Evolutionary conservation across 1,140 invertebrate species (phyloP).

Genomic region (Neodiprion fabricii): DNA sequence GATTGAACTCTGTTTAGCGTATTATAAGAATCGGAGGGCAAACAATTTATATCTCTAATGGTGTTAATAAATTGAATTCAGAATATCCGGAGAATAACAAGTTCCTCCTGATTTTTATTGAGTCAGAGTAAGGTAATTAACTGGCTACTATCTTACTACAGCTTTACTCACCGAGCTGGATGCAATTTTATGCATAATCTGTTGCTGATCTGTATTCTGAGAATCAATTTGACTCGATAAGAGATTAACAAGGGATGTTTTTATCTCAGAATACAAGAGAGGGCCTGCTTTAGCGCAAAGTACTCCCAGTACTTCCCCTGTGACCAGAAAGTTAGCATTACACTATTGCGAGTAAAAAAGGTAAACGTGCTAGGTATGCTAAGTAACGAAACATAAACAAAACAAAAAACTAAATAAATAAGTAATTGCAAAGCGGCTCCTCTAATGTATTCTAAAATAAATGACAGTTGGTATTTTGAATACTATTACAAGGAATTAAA

Average conservation of each 20-base stretch:
- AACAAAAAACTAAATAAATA: too few species aligned
- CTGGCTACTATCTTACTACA: background rate
- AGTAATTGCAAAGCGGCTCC: too few species aligned
- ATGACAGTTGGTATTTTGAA: too few species aligned
- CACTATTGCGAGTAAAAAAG: background rate
- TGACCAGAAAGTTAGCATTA: background rate
- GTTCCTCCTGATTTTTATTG: too few species aligned
- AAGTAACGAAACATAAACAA: too few species aligned
- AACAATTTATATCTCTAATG: too few species aligned
- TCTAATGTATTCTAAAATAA: background rate
- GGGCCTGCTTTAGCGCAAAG: slow-evolving; percentile 54
- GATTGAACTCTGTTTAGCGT: background rate
- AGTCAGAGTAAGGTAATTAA: too few species aligned
- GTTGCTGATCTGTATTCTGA: background rate
- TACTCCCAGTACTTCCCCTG: slow-evolving; percentile 58
- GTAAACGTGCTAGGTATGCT: too few species aligned
- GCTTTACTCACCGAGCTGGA: slow-evolving; percentile 1
- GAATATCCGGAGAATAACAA: too few species aligned
- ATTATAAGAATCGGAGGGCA: too few species aligned
- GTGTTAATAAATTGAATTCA: too few species aligned
- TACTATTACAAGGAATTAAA: background rate
- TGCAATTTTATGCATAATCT: background rate
- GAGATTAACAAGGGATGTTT: slow-evolving; percentile 20
- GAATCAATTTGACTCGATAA: background rate
- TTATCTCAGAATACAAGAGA: slow-evolving; percentile 49